Evolutionary conservation across 2,113 vertebrate species (phyloP).

Genomic region (Megalops atlanticus): DNA sequence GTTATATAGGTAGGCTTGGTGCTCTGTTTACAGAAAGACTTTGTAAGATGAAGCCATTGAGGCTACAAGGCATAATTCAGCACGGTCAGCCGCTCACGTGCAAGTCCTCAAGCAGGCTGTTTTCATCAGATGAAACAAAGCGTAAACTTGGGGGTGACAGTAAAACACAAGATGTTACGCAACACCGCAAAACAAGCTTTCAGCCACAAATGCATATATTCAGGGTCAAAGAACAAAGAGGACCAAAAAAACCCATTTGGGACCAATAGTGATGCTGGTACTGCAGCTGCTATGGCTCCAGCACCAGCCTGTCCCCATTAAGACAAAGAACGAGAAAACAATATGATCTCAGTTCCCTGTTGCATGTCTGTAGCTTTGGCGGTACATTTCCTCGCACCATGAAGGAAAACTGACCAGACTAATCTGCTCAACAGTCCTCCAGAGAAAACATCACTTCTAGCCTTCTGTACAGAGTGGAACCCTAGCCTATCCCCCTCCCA

Average conservation of each 20-base stretch:
- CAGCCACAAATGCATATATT: neutral
- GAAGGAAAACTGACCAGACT: neutral
- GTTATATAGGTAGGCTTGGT: neutral
- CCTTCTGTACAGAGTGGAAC: neutral
- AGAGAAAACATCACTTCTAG: neutral
- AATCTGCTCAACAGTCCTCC: neutral
- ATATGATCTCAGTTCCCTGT: neutral
- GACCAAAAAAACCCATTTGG: neutral
- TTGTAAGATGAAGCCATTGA: neutral
- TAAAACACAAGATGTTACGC: neutral
- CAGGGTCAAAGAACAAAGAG: too few relatives aligned
- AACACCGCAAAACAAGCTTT: neutral
- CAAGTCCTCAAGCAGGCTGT: neutral
- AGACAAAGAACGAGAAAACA: too few relatives aligned
- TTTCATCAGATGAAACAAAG: neutral
- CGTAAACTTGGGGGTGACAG: neutral
- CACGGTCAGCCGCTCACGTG: neutral
- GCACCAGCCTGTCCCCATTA: neutral
- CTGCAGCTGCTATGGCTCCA: neutral
- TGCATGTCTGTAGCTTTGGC: neutral
- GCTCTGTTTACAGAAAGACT: neutral
- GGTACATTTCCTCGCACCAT: neutral
- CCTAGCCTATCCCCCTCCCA: too few relatives aligned
- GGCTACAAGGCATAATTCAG: neutral
- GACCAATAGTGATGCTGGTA: neutral